Evolutionary conservation across 1,140 invertebrate species (phyloP).

Genomic region (Caenorhabditis brenneri): DNA sequence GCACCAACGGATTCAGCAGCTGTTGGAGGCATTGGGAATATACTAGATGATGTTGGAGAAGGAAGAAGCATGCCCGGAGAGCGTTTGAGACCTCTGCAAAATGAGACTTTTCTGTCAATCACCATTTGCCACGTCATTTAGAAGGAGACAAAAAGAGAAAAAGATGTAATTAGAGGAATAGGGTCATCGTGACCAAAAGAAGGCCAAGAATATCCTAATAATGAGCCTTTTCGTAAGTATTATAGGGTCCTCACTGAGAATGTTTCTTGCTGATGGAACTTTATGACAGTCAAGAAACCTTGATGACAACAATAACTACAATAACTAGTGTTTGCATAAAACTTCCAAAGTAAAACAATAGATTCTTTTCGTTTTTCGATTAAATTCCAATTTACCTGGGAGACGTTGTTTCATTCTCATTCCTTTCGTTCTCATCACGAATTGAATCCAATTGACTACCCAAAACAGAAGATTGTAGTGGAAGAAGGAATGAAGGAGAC

Average conservation of each 20-base stretch:
- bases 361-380: too few species aligned
- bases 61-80: slow-evolving; percentile 70
- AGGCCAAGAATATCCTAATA: too few species aligned
- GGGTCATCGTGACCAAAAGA: neutral
- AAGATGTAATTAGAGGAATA: neutral
- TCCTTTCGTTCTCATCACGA: neutral
- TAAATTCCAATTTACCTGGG: too few species aligned
- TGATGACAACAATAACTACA: too few species aligned
- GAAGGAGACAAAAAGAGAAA: neutral
- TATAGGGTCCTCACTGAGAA: too few species aligned
- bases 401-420: slow-evolving; percentile 25
- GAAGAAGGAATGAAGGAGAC: slow-evolving; percentile 41
- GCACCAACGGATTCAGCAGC: slow-evolving; percentile 20
- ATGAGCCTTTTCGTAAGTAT: too few species aligned
- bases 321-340: too few species aligned
- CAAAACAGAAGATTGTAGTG: slow-evolving; percentile 21
- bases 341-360: too few species aligned
- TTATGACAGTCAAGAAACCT: too few species aligned
- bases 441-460: slow-evolving; percentile 28
- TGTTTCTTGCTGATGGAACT: too few species aligned
- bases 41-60: slow-evolving; percentile 23
- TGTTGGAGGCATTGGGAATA: slow-evolving; percentile 32
- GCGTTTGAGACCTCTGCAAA: slow-evolving; percentile 64
- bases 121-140: neutral
- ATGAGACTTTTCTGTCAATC: neutral